Evolutionary conservation across 35 echinoderm and acorn worm genomes (phyloP).

Genomic region (Apostichopus californicus): DNA sequence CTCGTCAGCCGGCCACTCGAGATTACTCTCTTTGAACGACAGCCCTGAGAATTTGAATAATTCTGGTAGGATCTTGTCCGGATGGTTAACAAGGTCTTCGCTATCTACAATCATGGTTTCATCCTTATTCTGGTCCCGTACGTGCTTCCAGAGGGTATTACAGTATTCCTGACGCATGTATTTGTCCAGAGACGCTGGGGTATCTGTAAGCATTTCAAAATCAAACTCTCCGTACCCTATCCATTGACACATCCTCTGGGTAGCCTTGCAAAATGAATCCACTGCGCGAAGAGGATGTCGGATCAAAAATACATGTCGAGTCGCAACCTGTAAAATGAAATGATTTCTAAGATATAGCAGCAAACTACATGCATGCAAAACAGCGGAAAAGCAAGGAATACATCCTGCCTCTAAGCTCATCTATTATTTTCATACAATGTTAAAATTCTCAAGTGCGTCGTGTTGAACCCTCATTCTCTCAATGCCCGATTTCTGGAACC

Average conservation of each 20-base stretch:
- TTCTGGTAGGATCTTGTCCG: conserved; percentile 7
- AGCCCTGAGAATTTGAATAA: neutral
- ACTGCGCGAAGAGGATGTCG: neutral
- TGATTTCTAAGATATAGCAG: no score
- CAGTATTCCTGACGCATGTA: neutral
- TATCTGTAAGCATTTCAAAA: neutral
- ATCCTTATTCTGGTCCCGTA: neutral
- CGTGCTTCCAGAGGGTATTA: neutral
- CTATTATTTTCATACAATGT: no score
- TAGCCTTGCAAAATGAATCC: neutral
- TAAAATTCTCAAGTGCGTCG: no score
- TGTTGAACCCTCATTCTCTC: no score
- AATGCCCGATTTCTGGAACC: no score
- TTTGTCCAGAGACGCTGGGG: neutral
- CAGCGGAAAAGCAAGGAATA: no score
- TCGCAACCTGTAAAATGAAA: neutral
- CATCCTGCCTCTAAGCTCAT: no score
- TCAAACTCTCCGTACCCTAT: neutral
- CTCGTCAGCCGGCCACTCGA: neutral
- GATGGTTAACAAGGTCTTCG: conserved; percentile 13
- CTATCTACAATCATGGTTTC: neutral
- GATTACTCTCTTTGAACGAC: neutral
- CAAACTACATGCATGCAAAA: no score
- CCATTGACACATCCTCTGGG: neutral
- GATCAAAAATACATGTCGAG: conserved; percentile 6